Percentiles rank a stretch among this genome's conserved stretches.
phyloP scores from a whole-genome alignment of 2,888 invertebrate genomes.

The Adelphocoris suturalis region DNA sequence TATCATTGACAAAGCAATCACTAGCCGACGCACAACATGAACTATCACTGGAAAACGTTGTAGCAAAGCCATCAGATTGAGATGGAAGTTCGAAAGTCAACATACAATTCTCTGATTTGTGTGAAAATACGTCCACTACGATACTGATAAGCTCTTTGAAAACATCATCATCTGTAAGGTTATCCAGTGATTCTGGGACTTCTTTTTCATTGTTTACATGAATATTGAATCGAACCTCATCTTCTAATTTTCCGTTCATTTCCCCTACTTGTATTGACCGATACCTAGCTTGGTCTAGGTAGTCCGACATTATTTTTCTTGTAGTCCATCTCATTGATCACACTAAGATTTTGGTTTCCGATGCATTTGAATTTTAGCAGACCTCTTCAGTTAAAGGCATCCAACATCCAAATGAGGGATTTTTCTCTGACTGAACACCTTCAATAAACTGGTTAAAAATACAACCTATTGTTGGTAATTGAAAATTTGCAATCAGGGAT shows the following conservation, averaged over 20 bases:
- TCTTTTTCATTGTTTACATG: not conserved
- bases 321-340: not conserved
- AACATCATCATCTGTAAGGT: slow-evolving; percentile 24
- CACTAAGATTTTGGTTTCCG: not conserved
- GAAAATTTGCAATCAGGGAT: no score
- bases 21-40: not conserved
- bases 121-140: slow-evolving; percentile 35
- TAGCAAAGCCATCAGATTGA: not conserved
- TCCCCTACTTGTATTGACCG: no score
- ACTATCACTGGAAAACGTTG: not conserved
- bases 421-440: no score
- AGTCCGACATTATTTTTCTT: not conserved
- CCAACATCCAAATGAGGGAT: no score
- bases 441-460: no score
- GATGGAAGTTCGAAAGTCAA: slow-evolving; percentile 34
- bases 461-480: no score
- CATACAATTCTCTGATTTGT: slow-evolving; percentile 10
- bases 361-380: not conserved
- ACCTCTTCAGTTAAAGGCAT: not conserved
- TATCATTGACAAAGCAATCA: not conserved
- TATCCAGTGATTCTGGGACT: not conserved
- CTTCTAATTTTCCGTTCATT: not conserved
- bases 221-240: not conserved
- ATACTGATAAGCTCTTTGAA: slow-evolving; percentile 37
- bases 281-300: not conserved